A percentile compares a stretch with the other conserved stretches of the same genome.
phyloP scores from a whole-genome alignment of 92 coral and sea anemone genomes.

The Nematostella vectensis region DNA sequence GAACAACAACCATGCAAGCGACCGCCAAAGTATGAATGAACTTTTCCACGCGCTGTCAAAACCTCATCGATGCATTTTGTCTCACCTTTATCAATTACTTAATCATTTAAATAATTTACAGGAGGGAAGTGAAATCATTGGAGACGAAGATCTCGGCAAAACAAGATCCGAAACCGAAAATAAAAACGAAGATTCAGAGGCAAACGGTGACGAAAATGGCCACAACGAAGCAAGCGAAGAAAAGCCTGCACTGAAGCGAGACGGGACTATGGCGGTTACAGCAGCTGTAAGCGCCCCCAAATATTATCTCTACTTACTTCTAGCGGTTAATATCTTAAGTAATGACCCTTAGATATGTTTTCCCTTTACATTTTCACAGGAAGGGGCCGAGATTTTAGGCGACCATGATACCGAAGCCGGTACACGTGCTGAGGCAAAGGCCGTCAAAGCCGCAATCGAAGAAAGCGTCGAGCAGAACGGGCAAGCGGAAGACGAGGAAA shows the following conservation, averaged over 20 bases:
- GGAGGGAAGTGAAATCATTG: constrained; percentile 91
- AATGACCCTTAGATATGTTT: too few relatives aligned
- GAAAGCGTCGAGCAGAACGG: constrained; percentile 61
- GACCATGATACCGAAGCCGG: constrained; percentile 77
- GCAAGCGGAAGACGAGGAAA: constrained; percentile 69
- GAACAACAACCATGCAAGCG: constrained; percentile 81
- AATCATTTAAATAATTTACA: constrained; percentile 14
- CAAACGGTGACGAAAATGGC: constrained; percentile 27
- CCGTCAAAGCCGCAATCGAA: constrained; percentile 64
- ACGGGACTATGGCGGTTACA: constrained; percentile 73
- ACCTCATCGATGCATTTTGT: not conserved
- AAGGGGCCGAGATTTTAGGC: constrained; percentile 82
- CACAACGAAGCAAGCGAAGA: constrained; percentile 38
- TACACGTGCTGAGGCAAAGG: constrained; percentile 88
- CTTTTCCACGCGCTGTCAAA: not conserved
- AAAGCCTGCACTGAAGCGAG: constrained; percentile 71
- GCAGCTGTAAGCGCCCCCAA: constrained; percentile 73
- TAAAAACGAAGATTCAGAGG: constrained; percentile 48
- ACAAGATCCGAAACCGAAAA: constrained; percentile 85
- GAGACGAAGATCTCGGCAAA: constrained; percentile 86
- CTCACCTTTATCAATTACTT: not conserved
- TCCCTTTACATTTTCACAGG: constrained; percentile 45
- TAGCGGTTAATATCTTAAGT: too few relatives aligned
- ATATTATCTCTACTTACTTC: too few relatives aligned
- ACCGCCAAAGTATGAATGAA: constrained; percentile 63